Base-by-base conservation (phyloP, 2,888 invertebrate genomes). In the Allophyes oxyacanthae region DNA sequence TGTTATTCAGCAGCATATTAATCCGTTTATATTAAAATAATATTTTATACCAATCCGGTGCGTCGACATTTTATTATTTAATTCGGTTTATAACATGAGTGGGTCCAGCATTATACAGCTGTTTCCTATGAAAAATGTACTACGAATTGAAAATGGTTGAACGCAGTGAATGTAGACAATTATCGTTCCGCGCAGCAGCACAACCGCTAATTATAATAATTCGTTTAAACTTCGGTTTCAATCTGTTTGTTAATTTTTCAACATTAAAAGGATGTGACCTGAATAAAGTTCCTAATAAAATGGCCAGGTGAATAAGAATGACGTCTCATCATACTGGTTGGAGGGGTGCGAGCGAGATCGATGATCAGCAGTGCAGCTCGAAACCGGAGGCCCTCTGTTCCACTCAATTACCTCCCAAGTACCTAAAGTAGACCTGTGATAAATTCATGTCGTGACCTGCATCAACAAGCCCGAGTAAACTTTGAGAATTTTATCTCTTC, bases 391-490 rank as follows among this genome's bases (percentile, higher is more conserved):
- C 77, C 82, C 75, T 75, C 79, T 77, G 85, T 88, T 86, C 78
- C 81, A 83, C 83, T 85, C 85, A 86, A 88, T 87, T 88, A 87
- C 84, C 75, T 67, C 59, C 74, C 72, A 78, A 86, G 84, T 84
- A 82, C 82, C 84, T 82, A 79, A 87, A 85, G 81, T 82, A 87
- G 79, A 84, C 82, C 82, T 83, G 87, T 86, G 87, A 88, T 87
- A 89, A 89, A 89, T 88, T 88, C 79, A 72, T 78, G 75, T 70
- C 90, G 89, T 89, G 90, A 87, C 88, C 85, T 78, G 88, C 89
- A 87, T 90, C 84, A 84, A 83, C 81, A 87, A 88, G 75, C 73
- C 64, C 68, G 75, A 83, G 82, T 85, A 85, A 86, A 83, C 83
- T 83, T 72, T 63, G 65, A 63, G 77, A 86, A 82, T 86, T 87